These are phyloP conservation scores for Scaptomyza pallida DNA, from an alignment of 1,140 invertebrate species.

Conservation along the genomic window DNA sequence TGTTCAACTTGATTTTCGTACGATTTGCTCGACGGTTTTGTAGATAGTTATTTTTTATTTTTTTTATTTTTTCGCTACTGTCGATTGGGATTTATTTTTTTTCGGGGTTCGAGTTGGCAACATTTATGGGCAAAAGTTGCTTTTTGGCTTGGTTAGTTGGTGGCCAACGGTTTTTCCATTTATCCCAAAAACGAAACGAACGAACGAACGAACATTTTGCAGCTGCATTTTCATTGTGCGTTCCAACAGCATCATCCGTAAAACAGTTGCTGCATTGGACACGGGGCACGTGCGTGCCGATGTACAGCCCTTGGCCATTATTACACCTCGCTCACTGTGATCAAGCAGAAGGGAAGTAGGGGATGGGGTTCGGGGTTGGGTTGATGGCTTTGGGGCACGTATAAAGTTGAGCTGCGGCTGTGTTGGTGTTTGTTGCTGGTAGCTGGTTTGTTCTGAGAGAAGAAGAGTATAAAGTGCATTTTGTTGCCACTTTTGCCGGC, in stretches of 20 bases:
- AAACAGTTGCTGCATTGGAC: constrained; percentile 52
- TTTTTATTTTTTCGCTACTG: too few species aligned
- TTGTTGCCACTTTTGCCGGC: constrained; percentile 76
- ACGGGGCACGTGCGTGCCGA: constrained; percentile 61
- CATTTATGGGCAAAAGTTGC: constrained; percentile 68
- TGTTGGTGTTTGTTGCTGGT: constrained; percentile 22
- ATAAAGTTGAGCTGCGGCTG: constrained; percentile 35
- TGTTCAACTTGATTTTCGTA: constrained; percentile 74
- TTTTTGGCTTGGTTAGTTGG: constrained; percentile 41
- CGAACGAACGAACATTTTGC: not conserved
- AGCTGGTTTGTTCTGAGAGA: not conserved
- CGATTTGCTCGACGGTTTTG: constrained; percentile 55
- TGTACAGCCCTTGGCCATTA: constrained; percentile 70
- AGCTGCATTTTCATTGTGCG: constrained; percentile 57
- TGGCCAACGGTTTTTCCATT: constrained; percentile 17
- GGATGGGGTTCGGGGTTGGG: not conserved
- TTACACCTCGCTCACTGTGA: constrained; percentile 61
- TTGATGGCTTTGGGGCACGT: constrained; percentile 42
- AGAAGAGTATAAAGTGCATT: constrained; percentile 69
- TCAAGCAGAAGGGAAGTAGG: not conserved
- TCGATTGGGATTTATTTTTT: constrained; percentile 9
- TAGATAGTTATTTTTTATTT: constrained; percentile 12
- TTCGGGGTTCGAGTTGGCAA: constrained; percentile 38
- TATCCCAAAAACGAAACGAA: constrained; percentile 8
- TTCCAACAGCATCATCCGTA: constrained; percentile 29